Conservation (phyloP, 2,113 vertebrate species). For the Ceyx melanurus region DNA sequence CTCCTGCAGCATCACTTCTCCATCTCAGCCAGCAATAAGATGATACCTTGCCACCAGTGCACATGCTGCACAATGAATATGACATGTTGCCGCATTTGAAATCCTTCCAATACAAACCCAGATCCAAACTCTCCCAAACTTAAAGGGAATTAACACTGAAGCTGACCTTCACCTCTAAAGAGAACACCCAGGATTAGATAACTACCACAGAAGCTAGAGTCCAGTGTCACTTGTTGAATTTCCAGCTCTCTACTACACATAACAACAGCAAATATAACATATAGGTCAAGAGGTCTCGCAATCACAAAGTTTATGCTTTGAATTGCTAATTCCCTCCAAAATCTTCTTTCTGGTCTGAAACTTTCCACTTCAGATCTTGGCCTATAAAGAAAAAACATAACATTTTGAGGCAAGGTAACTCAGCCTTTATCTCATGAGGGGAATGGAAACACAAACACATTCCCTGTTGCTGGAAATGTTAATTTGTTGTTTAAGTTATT, state of each 20-base stretch:
- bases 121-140: neutral
- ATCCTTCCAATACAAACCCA: neutral
- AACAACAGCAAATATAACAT: neutral
- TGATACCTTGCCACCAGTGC: neutral
- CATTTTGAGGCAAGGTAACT: neutral
- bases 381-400: neutral
- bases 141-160: neutral
- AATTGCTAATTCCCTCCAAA: conserved; percentile 3
- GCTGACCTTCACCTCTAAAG: neutral
- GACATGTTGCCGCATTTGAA: neutral
- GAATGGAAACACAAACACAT: conserved; percentile 19
- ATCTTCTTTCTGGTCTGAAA: neutral
- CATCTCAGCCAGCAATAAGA: neutral
- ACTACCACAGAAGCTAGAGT: neutral
- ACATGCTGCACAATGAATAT: neutral
- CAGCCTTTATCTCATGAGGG: neutral
- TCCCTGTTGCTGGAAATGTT: conserved; percentile 29
- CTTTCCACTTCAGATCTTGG: conserved; percentile 4
- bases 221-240: neutral
- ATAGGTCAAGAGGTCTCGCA: neutral
- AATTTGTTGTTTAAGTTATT: conserved; percentile 34
- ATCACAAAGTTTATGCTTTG: neutral
- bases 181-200: neutral
- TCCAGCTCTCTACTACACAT: neutral
- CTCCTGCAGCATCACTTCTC: neutral